Evolutionary conservation across 2,888 invertebrate species (phyloP).

Genomic region (Tethea ocularis): DNA sequence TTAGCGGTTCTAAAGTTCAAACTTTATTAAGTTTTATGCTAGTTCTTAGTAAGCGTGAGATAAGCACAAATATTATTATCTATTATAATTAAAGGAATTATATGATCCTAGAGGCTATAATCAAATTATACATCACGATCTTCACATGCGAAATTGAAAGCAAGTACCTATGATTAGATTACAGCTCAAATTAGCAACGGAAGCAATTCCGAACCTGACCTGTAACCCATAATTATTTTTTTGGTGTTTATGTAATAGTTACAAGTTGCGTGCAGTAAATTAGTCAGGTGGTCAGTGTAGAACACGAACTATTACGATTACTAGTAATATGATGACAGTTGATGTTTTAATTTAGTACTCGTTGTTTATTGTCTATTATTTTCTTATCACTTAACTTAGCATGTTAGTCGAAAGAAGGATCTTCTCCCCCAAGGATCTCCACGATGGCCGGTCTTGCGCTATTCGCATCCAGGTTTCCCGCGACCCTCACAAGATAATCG

Average conservation of each 20-base stretch:
- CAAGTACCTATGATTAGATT: too few species aligned
- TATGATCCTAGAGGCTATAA: neutral
- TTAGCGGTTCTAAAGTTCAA: neutral
- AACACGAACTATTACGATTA: neutral
- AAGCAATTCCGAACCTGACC: constrained; percentile 18
- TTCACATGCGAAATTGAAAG: neutral
- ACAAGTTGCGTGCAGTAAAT: constrained; percentile 31
- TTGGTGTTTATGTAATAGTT: constrained; percentile 16
- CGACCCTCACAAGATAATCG: too few species aligned
- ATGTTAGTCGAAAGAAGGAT: too few species aligned
- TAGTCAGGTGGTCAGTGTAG: constrained; percentile 26
- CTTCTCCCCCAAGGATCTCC: too few species aligned
- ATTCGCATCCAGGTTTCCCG: too few species aligned
- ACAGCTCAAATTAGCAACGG: constrained; percentile 17
- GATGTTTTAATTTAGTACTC: neutral
- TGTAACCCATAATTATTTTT: constrained; percentile 22
- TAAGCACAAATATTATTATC: too few species aligned
- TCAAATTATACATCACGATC: neutral
- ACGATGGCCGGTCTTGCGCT: too few species aligned
- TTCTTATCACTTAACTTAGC: too few species aligned
- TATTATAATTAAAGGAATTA: too few species aligned
- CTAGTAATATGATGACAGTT: neutral
- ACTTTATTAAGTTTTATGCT: neutral
- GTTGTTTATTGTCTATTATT: neutral
- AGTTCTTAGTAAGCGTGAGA: neutral